Conservation (phyloP, 1,140 invertebrate species). For the Orius laevigatus region DNA sequence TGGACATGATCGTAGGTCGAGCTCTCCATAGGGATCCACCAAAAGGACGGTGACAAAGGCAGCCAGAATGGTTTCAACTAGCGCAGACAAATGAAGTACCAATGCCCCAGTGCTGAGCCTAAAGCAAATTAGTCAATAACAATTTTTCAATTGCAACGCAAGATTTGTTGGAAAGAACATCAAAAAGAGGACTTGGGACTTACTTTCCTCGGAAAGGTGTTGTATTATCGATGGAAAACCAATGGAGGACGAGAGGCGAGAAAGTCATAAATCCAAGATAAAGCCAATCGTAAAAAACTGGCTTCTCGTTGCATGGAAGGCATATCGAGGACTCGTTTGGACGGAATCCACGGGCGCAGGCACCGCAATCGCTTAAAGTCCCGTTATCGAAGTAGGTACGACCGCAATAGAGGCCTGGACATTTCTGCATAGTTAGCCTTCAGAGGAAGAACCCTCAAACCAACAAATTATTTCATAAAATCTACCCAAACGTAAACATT, state of each 20-base stretch:
- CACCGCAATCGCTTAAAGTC: slow-evolving; percentile 60
- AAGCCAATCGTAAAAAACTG: slow-evolving; percentile 81
- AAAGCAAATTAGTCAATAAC: slow-evolving; percentile 22
- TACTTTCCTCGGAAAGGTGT: slow-evolving; percentile 57
- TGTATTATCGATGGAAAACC: slow-evolving; percentile 72
- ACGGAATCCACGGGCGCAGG: slow-evolving; percentile 68
- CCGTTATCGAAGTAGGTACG: slow-evolving; percentile 43
- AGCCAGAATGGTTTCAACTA: slow-evolving; percentile 59
- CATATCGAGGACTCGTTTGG: slow-evolving; percentile 51
- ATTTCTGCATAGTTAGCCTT: slow-evolving; percentile 31
- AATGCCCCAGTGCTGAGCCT: slow-evolving; percentile 56
- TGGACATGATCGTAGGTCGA: slow-evolving; percentile 58
- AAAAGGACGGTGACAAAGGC: slow-evolving; percentile 57
- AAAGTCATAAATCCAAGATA: slow-evolving; percentile 88
- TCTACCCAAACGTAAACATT: too few relatives aligned
- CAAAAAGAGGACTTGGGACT: too few relatives aligned
- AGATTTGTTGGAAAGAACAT: too few relatives aligned
- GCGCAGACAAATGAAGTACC: slow-evolving; percentile 54
- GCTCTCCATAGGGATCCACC: slow-evolving; percentile 56
- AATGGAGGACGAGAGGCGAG: slow-evolving; percentile 69
- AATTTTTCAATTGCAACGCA: neutral
- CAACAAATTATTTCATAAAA: too few relatives aligned
- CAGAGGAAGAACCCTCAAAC: too few relatives aligned
- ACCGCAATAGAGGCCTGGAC: slow-evolving; percentile 79
- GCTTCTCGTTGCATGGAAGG: slow-evolving; percentile 52